These are phyloP conservation scores for Anser brachyrhynchus DNA, from an alignment of 2,113 vertebrate genomes.

Conservation along the genomic window DNA sequence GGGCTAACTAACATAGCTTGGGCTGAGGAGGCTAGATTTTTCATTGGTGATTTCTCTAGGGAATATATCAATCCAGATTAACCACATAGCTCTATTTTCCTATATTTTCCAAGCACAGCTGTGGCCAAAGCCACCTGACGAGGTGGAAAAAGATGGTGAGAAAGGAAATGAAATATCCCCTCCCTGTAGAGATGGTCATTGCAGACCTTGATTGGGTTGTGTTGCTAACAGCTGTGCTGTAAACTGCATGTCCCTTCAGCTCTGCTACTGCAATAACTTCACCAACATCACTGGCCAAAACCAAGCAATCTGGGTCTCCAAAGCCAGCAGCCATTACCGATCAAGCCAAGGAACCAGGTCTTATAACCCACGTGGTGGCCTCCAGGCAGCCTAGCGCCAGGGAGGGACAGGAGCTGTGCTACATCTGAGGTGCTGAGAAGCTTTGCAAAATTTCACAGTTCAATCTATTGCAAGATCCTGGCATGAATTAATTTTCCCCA, in stretches of 20 bases:
- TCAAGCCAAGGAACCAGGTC: neutral
- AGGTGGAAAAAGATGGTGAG: neutral
- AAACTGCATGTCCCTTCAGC: neutral
- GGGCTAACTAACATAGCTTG: neutral
- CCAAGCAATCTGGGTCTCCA: neutral
- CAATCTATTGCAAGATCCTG: neutral
- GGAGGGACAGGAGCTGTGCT: neutral
- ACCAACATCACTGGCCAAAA: neutral
- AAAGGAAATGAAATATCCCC: neutral
- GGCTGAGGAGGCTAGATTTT: neutral
- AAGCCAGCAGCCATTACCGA: neutral
- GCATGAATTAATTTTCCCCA: neutral
- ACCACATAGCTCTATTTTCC: neutral
- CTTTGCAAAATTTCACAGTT: neutral
- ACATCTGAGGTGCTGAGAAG: neutral
- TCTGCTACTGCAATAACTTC: neutral
- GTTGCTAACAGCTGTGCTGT: neutral
- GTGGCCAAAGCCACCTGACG: neutral
- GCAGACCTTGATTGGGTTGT: neutral
- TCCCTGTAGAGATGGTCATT: neutral
- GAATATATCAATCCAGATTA: neutral
- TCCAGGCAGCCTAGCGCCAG: neutral
- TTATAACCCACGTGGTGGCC: neutral
- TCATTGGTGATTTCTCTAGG: neutral
- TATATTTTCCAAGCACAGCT: neutral